Conservation (phyloP, 2,888 invertebrate species). For the Tetragnatha montana region DNA sequence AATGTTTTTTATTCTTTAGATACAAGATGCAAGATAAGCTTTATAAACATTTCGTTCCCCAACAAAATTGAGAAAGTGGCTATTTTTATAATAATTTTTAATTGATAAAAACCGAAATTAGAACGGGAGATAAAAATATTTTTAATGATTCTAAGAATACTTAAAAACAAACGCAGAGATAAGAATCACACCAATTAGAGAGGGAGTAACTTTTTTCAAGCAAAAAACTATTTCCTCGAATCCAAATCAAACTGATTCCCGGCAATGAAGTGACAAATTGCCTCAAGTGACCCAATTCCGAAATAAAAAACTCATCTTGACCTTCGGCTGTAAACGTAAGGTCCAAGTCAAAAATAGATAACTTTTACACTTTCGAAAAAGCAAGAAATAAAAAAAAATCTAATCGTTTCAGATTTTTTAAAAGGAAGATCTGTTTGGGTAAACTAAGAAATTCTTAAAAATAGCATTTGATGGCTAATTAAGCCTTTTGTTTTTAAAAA, state of each 20-base stretch:
- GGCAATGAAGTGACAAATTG: not conserved
- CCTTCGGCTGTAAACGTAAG: not conserved
- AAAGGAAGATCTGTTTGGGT: too few relatives aligned
- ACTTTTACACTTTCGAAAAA: too few relatives aligned
- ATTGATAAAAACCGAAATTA: not conserved
- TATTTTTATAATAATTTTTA: not conserved
- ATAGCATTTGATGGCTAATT: too few relatives aligned
- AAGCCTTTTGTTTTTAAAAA: too few relatives aligned
- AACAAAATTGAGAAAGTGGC: too few relatives aligned
- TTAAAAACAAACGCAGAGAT: not conserved
- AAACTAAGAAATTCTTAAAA: too few relatives aligned
- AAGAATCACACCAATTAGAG: not conserved
- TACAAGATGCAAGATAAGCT: too few relatives aligned
- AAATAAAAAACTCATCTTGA: not conserved
- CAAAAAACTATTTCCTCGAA: not conserved
- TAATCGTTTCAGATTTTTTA: too few relatives aligned
- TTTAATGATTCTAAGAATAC: not conserved
- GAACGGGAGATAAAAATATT: not conserved
- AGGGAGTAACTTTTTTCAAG: not conserved
- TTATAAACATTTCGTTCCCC: too few relatives aligned
- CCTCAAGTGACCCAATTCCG: not conserved
- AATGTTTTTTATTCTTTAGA: too few relatives aligned
- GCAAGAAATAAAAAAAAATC: too few relatives aligned
- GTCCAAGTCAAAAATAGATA: not conserved
- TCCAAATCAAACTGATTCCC: not conserved